These are phyloP conservation scores for Alces alces DNA, from an alignment of 2,113 vertebrate genomes.

Conservation along the genomic window DNA sequence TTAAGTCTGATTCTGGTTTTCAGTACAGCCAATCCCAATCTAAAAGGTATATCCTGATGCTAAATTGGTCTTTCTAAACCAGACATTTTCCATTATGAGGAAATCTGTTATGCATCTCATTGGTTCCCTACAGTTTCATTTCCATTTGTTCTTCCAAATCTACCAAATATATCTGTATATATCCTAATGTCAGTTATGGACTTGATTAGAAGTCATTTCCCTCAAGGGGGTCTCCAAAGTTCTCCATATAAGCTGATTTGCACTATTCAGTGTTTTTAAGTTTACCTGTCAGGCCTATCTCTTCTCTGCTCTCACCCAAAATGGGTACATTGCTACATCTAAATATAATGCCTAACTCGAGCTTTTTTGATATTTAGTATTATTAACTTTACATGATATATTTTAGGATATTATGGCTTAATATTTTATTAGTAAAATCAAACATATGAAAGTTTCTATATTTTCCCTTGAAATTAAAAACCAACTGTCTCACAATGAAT, in stretches of 20 bases:
- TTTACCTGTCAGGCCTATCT: background rate
- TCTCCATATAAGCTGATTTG: background rate
- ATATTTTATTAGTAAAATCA: background rate
- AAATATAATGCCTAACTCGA: background rate
- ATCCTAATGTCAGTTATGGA: background rate
- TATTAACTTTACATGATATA: background rate
- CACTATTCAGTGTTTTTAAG: background rate
- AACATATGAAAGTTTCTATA: background rate
- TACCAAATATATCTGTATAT: background rate
- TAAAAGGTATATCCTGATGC: background rate
- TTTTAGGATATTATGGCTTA: background rate
- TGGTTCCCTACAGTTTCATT: background rate
- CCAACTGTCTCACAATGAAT: background rate
- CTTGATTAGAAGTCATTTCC: background rate
- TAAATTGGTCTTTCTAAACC: background rate
- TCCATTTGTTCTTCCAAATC: background rate
- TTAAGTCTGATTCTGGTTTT: background rate
- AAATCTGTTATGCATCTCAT: background rate
- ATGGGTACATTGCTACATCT: background rate
- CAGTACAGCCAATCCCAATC: background rate
- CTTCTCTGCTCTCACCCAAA: background rate
- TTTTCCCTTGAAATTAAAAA: background rate
- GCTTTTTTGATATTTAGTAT: background rate
- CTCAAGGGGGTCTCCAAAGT: rapidly evolving
- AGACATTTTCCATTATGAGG: background rate